Evolutionary conservation across 37 sponge, comb jelly and placozoan species (phyloP).

Genomic region (Cladorhizidae sp.): DNA sequence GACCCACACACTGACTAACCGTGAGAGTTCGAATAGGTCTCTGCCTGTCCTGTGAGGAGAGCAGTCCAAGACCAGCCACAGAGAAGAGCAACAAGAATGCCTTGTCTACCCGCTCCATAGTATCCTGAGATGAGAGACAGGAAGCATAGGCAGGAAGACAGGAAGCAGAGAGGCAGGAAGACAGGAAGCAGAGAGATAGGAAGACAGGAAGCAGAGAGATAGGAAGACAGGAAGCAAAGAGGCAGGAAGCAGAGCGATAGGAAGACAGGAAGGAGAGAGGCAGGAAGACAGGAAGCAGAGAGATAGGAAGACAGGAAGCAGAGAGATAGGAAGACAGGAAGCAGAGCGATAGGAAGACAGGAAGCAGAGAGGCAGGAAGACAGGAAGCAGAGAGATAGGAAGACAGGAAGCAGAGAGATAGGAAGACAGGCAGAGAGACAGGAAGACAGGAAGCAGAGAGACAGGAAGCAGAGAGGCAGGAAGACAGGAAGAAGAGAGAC

Average conservation of each 20-base stretch:
- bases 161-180: not conserved
- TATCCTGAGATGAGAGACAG: not conserved
- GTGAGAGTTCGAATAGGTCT: not conserved
- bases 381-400: not conserved
- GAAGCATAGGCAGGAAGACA: not conserved
- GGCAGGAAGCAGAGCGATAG: too few relatives aligned
- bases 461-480: too few relatives aligned
- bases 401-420: not conserved
- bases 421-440: too few relatives aligned
- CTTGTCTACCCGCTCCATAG: conserved; percentile 12
- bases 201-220: not conserved
- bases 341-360: too few relatives aligned
- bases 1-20: not conserved
- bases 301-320: not conserved
- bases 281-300: too few relatives aligned
- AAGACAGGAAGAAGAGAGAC: not conserved
- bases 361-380: too few relatives aligned
- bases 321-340: too few relatives aligned
- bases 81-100: conserved; percentile 39
- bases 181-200: not conserved
- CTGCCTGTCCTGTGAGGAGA: conserved; percentile 6
- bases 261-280: too few relatives aligned
- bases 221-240: too few relatives aligned
- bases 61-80: conserved; percentile 16
- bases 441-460: too few relatives aligned